Conservation (phyloP, 2,113 vertebrate genomes). For the Gymnocephalus cernua region DNA sequence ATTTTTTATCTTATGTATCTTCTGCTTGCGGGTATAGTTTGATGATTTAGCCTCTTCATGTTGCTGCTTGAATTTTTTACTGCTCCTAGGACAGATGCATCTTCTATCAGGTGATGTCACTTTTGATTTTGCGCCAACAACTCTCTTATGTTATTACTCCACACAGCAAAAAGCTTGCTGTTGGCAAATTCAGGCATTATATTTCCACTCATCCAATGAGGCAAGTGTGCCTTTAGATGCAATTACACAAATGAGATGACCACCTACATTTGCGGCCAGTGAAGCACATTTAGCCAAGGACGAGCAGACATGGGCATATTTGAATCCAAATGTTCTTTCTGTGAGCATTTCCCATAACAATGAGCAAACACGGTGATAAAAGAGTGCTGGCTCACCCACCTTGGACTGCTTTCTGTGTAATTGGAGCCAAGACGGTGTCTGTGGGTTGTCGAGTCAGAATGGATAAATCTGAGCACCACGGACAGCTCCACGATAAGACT, state of each 20-base stretch:
- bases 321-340: conserved; percentile 54
- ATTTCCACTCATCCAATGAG: conserved; percentile 40
- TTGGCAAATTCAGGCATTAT: conserved; percentile 59
- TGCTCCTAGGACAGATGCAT: conserved; percentile 26
- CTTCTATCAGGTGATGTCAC: conserved; percentile 68
- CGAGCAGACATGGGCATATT: conserved; percentile 33
- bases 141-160: conserved; percentile 76
- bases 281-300: conserved; percentile 46
- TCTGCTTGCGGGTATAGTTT: conserved; percentile 4
- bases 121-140: conserved; percentile 77
- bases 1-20: conserved; percentile 43
- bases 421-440: conserved; percentile 33
- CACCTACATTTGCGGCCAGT: conserved; percentile 18
- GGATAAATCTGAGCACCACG: conserved; percentile 43
- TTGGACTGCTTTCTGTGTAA: conserved; percentile 26
- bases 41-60: conserved; percentile 36
- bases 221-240: conserved; percentile 67
- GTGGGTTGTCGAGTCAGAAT: conserved; percentile 7
- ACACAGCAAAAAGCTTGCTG: conserved; percentile 41
- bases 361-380: conserved; percentile 52
- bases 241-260: conserved; percentile 76
- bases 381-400: conserved; percentile 17
- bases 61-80: conserved; percentile 32
- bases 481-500: conserved; percentile 33
- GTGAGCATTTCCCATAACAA: conserved; percentile 32